Base-by-base conservation (phyloP, 2,113 vertebrate species). In the Lichenostomus cassidix region DNA sequence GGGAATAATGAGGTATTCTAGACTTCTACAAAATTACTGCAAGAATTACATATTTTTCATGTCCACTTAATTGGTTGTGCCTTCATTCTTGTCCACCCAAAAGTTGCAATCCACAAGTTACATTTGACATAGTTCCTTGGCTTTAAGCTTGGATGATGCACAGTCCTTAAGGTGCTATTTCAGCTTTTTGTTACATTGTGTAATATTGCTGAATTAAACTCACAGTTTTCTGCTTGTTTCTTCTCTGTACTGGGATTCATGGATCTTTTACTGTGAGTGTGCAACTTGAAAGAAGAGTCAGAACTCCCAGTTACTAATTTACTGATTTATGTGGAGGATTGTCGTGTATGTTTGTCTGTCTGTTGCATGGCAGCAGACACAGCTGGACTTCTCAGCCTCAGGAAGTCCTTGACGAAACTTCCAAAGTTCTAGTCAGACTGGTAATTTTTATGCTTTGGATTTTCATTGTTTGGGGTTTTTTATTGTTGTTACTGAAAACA, bases 321-420 rank as follows among this genome's bases (percentile, higher is more conserved):
- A 77, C 71, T 65, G 46, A n/a, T 85, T 73, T 85, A 44, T 69
- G 12, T 53, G 47, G 31, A 41, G 8, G 25, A 12, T 5, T 55
- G 67, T 52, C n/a, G 46, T 12, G 22, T 56, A 6, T 87, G 50
- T 62, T 83, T 93, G 68, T 37, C 78, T 89, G 74, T 63, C 62
- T 75, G 39, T 77, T 81, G 68, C 29, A n/a, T 42, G 63, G 76
- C 62, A 94, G 68, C 53, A 76, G 75, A 79, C 47, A 20, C 49
- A 82, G 49, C 39, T 76, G 70, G 58, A 71, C 85, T 71, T 86
- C 46, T 80, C 31, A 44, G n/a, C 33, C 23, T 79, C 75, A 28
- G 46, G 29, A 94, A 41, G 20, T 70, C 91, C 86, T 81, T 83
- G 59, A 92, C 41, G 50, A 87, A 90, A n/a, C n/a, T 90, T 89